Percentiles rank a stretch among this genome's conserved stretches.
Evolutionary conservation across 2,113 vertebrate species (phyloP).

Genomic region (Sinocyclocheilus maitianheensis): DNA sequence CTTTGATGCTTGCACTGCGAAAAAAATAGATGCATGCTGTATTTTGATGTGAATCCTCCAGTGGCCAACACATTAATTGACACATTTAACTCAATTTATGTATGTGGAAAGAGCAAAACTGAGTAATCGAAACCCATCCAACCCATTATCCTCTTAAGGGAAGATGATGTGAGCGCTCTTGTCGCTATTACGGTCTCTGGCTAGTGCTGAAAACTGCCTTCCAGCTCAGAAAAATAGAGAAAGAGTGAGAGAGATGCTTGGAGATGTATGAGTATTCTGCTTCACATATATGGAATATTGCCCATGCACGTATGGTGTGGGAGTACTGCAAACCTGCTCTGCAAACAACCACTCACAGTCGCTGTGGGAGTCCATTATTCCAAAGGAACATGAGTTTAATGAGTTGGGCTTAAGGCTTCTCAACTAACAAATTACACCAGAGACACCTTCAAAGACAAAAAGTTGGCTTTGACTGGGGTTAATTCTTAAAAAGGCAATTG

Average conservation of each 20-base stretch:
- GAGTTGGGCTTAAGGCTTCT: neutral
- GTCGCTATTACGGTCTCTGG: neutral
- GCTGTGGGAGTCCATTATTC: constrained; percentile 26
- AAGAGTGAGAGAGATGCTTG: neutral
- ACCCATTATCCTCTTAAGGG: constrained; percentile 20
- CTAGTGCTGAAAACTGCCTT: neutral
- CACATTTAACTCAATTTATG: constrained; percentile 19
- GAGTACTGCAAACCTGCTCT: constrained; percentile 21
- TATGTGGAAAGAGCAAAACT: constrained; percentile 11
- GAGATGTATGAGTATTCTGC: constrained; percentile 10
- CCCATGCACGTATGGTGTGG: constrained; percentile 7
- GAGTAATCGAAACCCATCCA: constrained; percentile 7
- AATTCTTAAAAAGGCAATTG: neutral
- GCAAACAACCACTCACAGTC: constrained; percentile 13
- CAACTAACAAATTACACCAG: neutral
- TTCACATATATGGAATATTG: constrained; percentile 2
- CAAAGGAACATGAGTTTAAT: constrained; percentile 27
- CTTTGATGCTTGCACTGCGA: neutral
- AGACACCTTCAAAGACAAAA: neutral
- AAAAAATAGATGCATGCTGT: neutral
- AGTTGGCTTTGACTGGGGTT: neutral
- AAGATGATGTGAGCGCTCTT: constrained; percentile 2
- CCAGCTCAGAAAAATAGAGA: neutral
- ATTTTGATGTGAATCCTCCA: constrained; percentile 10
- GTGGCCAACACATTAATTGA: neutral